phyloP scores from a whole-genome alignment of 2,888 invertebrate species.

The Oscheius onirici region DNA sequence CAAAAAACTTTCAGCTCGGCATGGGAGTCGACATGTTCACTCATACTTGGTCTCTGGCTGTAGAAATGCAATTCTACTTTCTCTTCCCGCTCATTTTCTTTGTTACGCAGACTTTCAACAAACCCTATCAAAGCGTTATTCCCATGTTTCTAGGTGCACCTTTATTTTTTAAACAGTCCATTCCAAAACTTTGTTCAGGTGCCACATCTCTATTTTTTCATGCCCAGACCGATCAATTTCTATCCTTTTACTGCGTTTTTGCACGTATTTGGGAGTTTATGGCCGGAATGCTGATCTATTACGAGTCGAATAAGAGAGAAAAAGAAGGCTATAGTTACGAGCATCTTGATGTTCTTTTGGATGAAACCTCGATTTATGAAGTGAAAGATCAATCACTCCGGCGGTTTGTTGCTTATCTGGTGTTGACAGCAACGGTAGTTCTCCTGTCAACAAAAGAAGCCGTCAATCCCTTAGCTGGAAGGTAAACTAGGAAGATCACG shows the following conservation, averaged over 20 bases:
- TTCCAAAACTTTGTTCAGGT: not conserved
- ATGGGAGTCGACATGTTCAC: conserved; percentile 4
- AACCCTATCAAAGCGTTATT: not conserved
- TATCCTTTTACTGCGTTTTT: not conserved
- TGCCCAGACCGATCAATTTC: not conserved
- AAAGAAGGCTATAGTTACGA: not conserved
- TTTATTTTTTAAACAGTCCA: too few relatives aligned
- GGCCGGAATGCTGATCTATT: not conserved
- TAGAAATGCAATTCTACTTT: conserved; percentile 14
- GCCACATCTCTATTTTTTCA: not conserved
- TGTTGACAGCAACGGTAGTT: too few relatives aligned
- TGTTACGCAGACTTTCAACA: not conserved
- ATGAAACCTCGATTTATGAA: not conserved
- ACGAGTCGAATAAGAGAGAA: not conserved
- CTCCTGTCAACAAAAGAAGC: too few relatives aligned
- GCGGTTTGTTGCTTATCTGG: not conserved
- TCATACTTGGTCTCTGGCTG: conserved; percentile 13
- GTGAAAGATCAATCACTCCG: not conserved
- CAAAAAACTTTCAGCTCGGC: conserved; percentile 16
- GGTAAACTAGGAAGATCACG: not conserved
- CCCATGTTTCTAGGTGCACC: not conserved
- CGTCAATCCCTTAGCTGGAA: too few relatives aligned
- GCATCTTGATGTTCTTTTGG: not conserved
- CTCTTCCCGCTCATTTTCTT: conserved; percentile 9
- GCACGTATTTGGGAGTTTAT: not conserved